Evolutionary conservation across 2,888 invertebrate species (phyloP).

Genomic region (Balanococcus diminutus): DNA sequence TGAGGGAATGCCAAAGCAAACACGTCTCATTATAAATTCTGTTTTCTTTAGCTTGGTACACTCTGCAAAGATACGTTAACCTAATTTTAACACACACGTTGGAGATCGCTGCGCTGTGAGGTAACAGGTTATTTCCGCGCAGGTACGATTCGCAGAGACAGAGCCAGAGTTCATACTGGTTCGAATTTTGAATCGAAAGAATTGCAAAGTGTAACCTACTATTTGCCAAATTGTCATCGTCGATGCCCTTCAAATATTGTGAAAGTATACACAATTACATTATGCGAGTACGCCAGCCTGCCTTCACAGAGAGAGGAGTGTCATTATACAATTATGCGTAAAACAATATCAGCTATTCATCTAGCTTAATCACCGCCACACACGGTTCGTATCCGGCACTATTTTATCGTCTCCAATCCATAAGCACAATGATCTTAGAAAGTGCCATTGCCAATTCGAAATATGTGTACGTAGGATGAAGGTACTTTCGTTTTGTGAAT

Average conservation of each 20-base stretch:
- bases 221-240: neutral
- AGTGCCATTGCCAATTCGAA: neutral
- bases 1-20: neutral
- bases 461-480: neutral
- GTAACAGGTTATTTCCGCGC: slow-evolving; percentile 3
- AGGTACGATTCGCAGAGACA: neutral
- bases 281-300: neutral
- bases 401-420: neutral
- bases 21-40: slow-evolving; percentile 22
- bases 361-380: neutral
- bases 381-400: neutral
- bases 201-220: neutral
- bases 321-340: neutral
- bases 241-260: neutral
- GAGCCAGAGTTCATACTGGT: too few species aligned
- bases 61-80: slow-evolving; percentile 13
- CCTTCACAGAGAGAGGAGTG: neutral
- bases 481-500: neutral
- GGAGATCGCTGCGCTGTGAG: neutral
- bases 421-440: neutral
- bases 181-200: neutral
- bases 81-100: slow-evolving; percentile 21
- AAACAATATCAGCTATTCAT: neutral
- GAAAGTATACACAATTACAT: neutral
- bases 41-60: neutral